phyloP scores from a whole-genome alignment of 2,113 vertebrate species.

The Motacilla tschutschensis region DNA sequence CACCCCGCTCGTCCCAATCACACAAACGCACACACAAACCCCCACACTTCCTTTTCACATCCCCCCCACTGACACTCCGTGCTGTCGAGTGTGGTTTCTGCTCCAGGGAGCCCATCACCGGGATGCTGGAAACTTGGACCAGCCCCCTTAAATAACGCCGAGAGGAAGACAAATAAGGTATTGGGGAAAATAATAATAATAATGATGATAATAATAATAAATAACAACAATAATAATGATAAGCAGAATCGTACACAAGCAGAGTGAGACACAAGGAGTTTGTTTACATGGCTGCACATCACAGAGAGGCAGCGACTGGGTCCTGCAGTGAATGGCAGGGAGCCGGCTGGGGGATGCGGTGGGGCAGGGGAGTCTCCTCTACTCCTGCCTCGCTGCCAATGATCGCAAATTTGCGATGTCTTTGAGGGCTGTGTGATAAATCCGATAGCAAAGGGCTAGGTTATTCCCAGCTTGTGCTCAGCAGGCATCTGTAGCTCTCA shows the following conservation, averaged over 20 bases:
- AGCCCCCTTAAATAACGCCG: not conserved
- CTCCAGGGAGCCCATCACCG: not conserved
- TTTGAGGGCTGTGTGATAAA: slow-evolving; percentile 27
- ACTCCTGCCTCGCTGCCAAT: slow-evolving; percentile 22
- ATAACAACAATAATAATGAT: not conserved
- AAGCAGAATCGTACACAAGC: not conserved
- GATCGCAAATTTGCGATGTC: slow-evolving; percentile 28
- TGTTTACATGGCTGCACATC: slow-evolving; percentile 34
- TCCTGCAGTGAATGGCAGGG: not conserved
- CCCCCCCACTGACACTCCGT: not conserved
- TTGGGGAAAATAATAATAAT: not conserved
- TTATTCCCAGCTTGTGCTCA: not conserved
- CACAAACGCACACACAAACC: too few relatives aligned
- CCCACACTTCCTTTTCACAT: not conserved
- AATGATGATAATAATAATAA: not conserved
- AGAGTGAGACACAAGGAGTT: not conserved
- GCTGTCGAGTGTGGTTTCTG: not conserved
- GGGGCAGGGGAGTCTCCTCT: not conserved
- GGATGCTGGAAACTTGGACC: not conserved
- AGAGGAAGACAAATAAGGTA: not conserved
- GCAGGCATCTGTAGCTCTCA: slow-evolving; percentile 11
- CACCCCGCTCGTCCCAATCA: too few relatives aligned
- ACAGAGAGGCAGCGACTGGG: not conserved
- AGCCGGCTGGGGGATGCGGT: not conserved
- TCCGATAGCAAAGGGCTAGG: not conserved